Evolutionary conservation across 2,113 vertebrate genomes (phyloP), one percentile per base, ranked within the genome.

Genomic region (Peromyscus maniculatus): DNA sequence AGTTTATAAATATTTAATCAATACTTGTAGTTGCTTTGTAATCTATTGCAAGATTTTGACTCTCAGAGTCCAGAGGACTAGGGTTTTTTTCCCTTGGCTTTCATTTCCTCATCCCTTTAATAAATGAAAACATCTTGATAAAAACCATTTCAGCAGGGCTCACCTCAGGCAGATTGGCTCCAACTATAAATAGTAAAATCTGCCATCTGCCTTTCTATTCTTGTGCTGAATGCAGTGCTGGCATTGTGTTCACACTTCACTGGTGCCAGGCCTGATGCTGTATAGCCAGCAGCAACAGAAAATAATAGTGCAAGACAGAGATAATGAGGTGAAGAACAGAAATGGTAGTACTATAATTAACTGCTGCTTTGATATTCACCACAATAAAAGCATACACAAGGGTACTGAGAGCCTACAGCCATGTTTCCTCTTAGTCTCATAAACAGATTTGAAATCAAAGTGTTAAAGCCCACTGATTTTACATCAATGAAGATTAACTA

Each of bases 161-260:
- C 96, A 97, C 97, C 97, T 97, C 95, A 93, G 97, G 98, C 98
- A 98, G 98, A 97, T 84, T 21, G 95, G 97, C 95, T 97, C 11
- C 19, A 79, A 94, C 98, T 98, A 99, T 98, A 98, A 99, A 99
- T 98, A 99, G 98, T 5, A 96, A 95, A 92, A 91, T 97, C 97
- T 98, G 97, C 98, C 99, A 99, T 98, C 99, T 99, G 99, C 98
- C 97, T 97, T 97, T 82, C 98, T 95, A 97, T 97, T 98, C 94
- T 97, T 74, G 97, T 72, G 98, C 98, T 87, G 74, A 69, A 92
- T 66, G 98, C 95, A 72, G 97, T 79, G 96, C 97, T 97, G 98
- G 98, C 90, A 52, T 71, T 49, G 89, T 94, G 97, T 98, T 96
- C 57, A 79, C 98, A 92, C 97, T 95, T 87, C 71, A 92, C 88